These are phyloP conservation scores for Caenorhabditis sp. DNA, from an alignment of 2,888 invertebrate genomes.

Conservation along the genomic window DNA sequence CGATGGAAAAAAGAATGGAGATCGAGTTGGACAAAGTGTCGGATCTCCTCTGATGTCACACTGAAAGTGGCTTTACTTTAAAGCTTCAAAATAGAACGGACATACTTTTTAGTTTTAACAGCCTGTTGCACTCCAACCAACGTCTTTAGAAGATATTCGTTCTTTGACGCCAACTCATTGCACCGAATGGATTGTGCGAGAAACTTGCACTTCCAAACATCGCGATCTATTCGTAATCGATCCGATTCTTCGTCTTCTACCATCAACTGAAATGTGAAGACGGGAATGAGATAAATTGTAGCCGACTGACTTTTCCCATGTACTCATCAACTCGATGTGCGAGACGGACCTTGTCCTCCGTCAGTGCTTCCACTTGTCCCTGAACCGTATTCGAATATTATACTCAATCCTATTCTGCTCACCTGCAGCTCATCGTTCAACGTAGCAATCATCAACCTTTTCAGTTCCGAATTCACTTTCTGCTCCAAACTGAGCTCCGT, in stretches of 20 bases:
- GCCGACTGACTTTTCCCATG: constrained; percentile 84
- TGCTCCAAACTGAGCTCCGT: constrained; percentile 60
- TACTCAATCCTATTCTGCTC: constrained; percentile 74
- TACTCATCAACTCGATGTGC: constrained; percentile 89
- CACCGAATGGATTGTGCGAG: constrained; percentile 83
- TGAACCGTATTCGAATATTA: constrained; percentile 79
- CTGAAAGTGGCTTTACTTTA: too few relatives aligned
- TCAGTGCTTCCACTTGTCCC: constrained; percentile 89
- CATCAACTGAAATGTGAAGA: constrained; percentile 53
- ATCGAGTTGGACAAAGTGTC: constrained; percentile 39
- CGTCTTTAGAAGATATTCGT: constrained; percentile 51
- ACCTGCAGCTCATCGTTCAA: constrained; percentile 92
- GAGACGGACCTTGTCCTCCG: constrained; percentile 91
- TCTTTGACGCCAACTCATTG: constrained; percentile 62
- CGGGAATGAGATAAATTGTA: not conserved
- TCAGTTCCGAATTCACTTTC: constrained; percentile 91
- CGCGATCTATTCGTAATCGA: constrained; percentile 92
- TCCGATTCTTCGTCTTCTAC: constrained; percentile 91
- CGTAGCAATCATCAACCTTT: constrained; percentile 92
- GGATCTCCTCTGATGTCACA: constrained; percentile 33
- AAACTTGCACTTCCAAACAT: constrained; percentile 97
- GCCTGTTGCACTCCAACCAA: constrained; percentile 38
- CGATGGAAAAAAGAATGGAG: constrained; percentile 57
- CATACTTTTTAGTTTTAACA: constrained; percentile 34
- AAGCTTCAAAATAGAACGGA: too few relatives aligned